Base-by-base conservation (phyloP, 2,797 vertebrate genomes). In the Myiotriccus ornatus region DNA sequence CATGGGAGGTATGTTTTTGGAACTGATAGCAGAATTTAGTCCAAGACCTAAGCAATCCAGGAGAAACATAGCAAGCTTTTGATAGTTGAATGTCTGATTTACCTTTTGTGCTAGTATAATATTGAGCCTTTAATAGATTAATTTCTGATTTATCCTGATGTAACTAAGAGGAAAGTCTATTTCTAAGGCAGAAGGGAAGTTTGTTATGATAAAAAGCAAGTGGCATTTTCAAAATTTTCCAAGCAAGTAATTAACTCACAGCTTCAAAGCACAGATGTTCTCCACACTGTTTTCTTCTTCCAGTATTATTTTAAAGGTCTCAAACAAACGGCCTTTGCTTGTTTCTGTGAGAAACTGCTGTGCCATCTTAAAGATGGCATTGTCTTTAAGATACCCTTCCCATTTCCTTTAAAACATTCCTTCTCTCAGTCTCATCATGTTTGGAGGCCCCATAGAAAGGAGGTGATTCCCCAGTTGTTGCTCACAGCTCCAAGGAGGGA, bases 81-180 rank as follows among this genome's bases (percentile, higher is more conserved):
- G 21, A n/a, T 9, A 17, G 8, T 32, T 63, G 6, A 84, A 88
- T 46, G 12, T 15, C n/a, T 64, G 46, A 68, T 74, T 77, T 91
- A 46, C 30, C 34, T 89, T 84, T 67, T 35, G 7, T 76, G 17
- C 67, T 89, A 22, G 23, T 73, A 23, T 12, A 68, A 80, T n/a
- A 32, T 74, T 87, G 67, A 83, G 17, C 39, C 46, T 86, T 78
- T 50, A 69, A 68, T 17, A 35, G 39, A 32, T 27, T 92, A 2
- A 49, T 77, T 92, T 84, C 79, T 94, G 56, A 75, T 83, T 92
- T 70, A 43, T 71, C 13, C 8, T 50, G 53, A n/a, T 81, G n/a
- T 67, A 84, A 25, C 32, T 35, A 71, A 86, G 47, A 82, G 27
- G 9, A 80, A 84, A 63, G n/a, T 49, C 41, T 82, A 4, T 89